These are phyloP conservation scores for Heliconius sara DNA, from an alignment of 2,888 invertebrate species.

Conservation along the genomic window DNA sequence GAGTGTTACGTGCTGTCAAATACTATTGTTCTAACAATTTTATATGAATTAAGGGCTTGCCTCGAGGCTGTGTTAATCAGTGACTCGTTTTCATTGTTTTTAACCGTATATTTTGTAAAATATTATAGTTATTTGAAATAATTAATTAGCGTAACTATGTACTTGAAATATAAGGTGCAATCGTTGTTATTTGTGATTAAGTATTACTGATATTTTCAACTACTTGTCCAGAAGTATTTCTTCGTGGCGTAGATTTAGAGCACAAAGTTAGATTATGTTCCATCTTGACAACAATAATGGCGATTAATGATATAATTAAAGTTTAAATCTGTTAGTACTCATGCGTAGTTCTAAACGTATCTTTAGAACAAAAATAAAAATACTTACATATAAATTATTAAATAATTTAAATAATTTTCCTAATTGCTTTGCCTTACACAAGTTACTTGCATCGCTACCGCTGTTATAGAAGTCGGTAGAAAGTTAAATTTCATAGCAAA, in stretches of 20 bases:
- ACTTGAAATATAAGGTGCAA: neutral
- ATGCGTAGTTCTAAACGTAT: neutral
- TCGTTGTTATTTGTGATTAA: neutral
- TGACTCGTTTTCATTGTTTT: neutral
- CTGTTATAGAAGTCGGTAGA: neutral
- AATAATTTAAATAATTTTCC: neutral
- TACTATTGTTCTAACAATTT: slow-evolving; percentile 13
- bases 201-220: neutral
- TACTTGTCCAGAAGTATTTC: too few relatives aligned
- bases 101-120: neutral
- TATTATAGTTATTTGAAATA: neutral
- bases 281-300: neutral
- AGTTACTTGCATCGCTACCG: neutral
- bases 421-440: neutral
- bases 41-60: slow-evolving; percentile 15
- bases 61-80: neutral
- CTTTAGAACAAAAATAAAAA: neutral
- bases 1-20: slow-evolving; percentile 34
- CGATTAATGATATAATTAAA: neutral
- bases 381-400: neutral
- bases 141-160: neutral
- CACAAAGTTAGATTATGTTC: neutral
- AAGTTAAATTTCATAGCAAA: slow-evolving; percentile 35
- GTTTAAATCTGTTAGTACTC: neutral
- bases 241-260: too few relatives aligned